These are phyloP conservation scores for Thunnus thynnus DNA, from an alignment of 2,113 vertebrate genomes.

Conservation along the genomic window DNA sequence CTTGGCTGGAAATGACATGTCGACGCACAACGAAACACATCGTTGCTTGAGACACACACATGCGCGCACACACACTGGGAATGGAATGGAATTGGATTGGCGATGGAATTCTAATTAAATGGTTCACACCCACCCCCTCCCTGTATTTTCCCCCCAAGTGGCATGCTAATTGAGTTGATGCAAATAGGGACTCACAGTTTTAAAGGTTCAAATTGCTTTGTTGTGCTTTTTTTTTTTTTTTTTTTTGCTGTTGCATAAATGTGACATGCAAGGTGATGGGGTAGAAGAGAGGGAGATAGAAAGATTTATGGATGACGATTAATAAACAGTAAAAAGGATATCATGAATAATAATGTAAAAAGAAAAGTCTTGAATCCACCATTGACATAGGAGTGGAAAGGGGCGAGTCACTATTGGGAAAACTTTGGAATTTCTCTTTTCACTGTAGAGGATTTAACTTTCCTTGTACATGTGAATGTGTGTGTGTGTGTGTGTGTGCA, in stretches of 20 bases:
- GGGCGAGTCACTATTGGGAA: background rate
- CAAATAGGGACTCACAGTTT: slow-evolving; percentile 48
- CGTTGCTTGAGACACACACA: slow-evolving; percentile 35
- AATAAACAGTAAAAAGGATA: background rate
- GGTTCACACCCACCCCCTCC: background rate
- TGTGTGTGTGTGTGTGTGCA: background rate
- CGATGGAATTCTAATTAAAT: slow-evolving; percentile 74
- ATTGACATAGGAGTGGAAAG: background rate
- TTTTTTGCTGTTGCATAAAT: slow-evolving; percentile 16
- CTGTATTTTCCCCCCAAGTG: slow-evolving; percentile 28
- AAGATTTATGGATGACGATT: background rate
- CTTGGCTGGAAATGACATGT: slow-evolving; percentile 77
- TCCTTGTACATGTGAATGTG: background rate
- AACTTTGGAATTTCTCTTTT: slow-evolving; percentile 33
- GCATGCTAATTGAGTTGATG: slow-evolving; percentile 73
- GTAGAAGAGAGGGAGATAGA: background rate
- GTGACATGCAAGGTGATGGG: slow-evolving; percentile 1
- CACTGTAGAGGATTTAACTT: slow-evolving; percentile 36
- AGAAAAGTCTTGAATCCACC: background rate
- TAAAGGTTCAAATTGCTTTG: slow-evolving; percentile 42
- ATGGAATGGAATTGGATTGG: slow-evolving; percentile 56
- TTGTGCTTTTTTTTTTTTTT: slow-evolving; percentile 1
- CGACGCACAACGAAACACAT: slow-evolving; percentile 56
- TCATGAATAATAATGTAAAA: background rate
- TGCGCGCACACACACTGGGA: slow-evolving; percentile 24